phyloP scores from a whole-genome alignment of 2,113 vertebrate species.

The Nerophis lumbriciformis region DNA sequence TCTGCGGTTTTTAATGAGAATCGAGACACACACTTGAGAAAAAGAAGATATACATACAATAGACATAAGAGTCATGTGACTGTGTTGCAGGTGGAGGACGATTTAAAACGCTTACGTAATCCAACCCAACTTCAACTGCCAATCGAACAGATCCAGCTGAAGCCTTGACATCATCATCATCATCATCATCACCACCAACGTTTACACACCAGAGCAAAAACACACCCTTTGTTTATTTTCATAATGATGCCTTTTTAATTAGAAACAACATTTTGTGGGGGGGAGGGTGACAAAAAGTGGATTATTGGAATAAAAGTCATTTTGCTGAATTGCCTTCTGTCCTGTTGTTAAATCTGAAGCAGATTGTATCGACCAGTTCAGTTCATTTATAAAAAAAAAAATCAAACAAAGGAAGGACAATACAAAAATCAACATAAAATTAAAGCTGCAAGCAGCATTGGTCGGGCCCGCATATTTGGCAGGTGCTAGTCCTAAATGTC shows the following conservation, averaged over 20 bases:
- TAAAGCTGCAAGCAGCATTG: too few species aligned
- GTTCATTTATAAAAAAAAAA: too few species aligned
- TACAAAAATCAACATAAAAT: too few species aligned
- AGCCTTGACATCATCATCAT: conserved; percentile 54
- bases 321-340: conserved; percentile 11
- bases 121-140: conserved; percentile 74
- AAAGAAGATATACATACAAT: neutral
- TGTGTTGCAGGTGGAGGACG: conserved; percentile 76
- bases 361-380: conserved; percentile 13
- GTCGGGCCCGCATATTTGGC: too few species aligned
- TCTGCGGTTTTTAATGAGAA: too few species aligned
- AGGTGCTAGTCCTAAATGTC: too few species aligned
- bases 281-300: neutral
- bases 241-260: conserved; percentile 50
- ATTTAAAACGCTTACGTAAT: conserved; percentile 74
- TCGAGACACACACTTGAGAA: neutral
- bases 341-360: conserved; percentile 3
- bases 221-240: conserved; percentile 38
- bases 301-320: conserved; percentile 40
- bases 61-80: neutral
- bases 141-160: conserved; percentile 69
- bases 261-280: conserved; percentile 9
- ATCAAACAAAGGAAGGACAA: too few species aligned
- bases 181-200: neutral
- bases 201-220: conserved; percentile 13